A percentile compares a stretch with the other conserved stretches of the same genome.
phyloP scores from a whole-genome alignment of 2,797 vertebrate species.

The Sarcoramphus papa region DNA sequence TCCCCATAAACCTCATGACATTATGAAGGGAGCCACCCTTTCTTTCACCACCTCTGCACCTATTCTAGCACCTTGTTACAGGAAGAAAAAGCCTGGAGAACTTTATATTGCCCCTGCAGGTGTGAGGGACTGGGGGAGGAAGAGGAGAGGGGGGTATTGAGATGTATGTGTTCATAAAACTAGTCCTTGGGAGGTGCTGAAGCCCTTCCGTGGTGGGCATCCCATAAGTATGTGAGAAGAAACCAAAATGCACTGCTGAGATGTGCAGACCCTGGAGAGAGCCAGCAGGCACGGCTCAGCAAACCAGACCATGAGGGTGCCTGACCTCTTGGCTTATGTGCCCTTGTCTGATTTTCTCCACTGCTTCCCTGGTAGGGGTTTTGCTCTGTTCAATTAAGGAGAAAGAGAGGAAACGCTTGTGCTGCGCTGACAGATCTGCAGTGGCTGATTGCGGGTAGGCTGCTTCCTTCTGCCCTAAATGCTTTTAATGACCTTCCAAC shows the following conservation, averaged over 20 bases:
- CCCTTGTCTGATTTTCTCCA: not conserved
- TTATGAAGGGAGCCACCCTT: not conserved
- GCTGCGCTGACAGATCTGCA: not conserved
- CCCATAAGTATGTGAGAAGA: not conserved
- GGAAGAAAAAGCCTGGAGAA: not conserved
- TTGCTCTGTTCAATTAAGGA: not conserved
- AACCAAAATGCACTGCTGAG: not conserved
- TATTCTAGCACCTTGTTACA: fast-evolving
- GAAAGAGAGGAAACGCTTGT: not conserved
- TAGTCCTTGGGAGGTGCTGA: not conserved
- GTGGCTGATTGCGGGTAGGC: not conserved
- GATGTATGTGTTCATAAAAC: not conserved
- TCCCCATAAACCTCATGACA: not conserved
- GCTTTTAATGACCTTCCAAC: not conserved
- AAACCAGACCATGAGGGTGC: fast-evolving
- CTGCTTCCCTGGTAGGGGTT: not conserved
- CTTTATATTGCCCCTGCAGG: not conserved
- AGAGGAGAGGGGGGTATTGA: not conserved
- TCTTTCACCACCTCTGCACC: not conserved
- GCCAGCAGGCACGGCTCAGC: not conserved
- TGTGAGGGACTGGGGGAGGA: not conserved
- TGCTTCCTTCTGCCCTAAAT: not conserved
- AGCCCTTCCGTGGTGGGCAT: not conserved
- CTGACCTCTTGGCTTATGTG: not conserved
- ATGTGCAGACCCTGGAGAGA: not conserved